Percentiles rank a stretch among this genome's conserved stretches.
phyloP scores from a whole-genome alignment of 23 tunicate species.

The Ciona savignyi region DNA sequence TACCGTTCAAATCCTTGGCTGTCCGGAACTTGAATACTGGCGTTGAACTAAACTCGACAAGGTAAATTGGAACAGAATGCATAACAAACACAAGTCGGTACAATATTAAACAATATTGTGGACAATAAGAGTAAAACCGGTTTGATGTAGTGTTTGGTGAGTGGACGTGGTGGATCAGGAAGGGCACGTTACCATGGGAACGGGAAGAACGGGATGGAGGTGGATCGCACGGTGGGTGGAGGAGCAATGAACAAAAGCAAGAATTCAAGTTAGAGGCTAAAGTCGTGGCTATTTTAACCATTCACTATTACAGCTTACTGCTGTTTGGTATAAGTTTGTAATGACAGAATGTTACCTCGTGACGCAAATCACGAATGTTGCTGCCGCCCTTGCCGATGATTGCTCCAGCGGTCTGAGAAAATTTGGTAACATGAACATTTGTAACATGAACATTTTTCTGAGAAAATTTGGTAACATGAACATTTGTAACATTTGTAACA shows the following conservation, averaged over 20 bases:
- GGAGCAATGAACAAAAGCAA: neutral
- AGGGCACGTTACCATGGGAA: neutral
- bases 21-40: constrained; percentile 81
- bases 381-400: constrained; percentile 98
- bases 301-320: neutral
- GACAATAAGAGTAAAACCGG: neutral
- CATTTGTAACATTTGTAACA: no score
- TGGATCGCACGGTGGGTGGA: no score
- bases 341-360: constrained; percentile 80
- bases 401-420: constrained; percentile 85
- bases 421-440: no score
- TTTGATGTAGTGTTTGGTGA: neutral
- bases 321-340: neutral
- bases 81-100: neutral
- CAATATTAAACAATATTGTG: neutral
- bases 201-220: neutral
- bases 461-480: no score
- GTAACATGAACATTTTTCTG: no score
- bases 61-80: neutral
- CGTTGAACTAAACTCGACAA: constrained; percentile 34
- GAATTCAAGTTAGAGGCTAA: neutral
- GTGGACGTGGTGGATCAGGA: constrained; percentile 5
- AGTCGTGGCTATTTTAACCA: neutral
- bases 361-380: constrained; percentile 85
- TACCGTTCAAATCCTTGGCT: constrained; percentile 79